Percentiles rank a stretch among this genome's conserved stretches.
phyloP scores from a whole-genome alignment of 2,888 invertebrate genomes.

The Amiota mariae region DNA sequence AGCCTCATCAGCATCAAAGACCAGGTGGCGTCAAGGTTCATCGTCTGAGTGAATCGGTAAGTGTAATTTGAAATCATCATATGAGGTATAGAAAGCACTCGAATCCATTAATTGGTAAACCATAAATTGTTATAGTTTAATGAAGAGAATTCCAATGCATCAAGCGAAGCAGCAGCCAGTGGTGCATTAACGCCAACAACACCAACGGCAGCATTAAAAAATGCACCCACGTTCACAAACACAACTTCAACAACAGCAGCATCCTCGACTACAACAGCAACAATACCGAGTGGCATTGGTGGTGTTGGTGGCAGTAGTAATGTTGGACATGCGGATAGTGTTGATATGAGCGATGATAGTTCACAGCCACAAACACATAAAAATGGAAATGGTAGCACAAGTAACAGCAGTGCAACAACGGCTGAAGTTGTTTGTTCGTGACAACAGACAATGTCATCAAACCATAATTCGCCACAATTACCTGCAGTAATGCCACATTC shows the following conservation, averaged over 20 bases:
- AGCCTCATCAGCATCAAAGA: slow-evolving; percentile 36
- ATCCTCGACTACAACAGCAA: slow-evolving; percentile 37
- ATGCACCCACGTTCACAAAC: slow-evolving; percentile 57
- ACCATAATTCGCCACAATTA: slow-evolving; percentile 16
- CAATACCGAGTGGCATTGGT: neutral
- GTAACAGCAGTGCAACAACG: slow-evolving; percentile 48
- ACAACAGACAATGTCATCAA: slow-evolving; percentile 63
- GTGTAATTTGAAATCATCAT: slow-evolving; percentile 12
- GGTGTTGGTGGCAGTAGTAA: neutral
- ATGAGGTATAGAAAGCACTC: neutral
- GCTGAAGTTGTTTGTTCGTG: slow-evolving; percentile 73
- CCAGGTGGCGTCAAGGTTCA: slow-evolving; percentile 54
- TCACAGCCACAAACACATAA: slow-evolving; percentile 41
- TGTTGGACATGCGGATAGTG: slow-evolving; percentile 18
- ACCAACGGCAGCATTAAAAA: slow-evolving; percentile 62
- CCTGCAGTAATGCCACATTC: neutral
- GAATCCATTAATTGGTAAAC: neutral
- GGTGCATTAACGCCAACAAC: slow-evolving; percentile 61
- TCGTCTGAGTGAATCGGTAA: slow-evolving; percentile 72
- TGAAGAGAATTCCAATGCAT: slow-evolving; percentile 72
- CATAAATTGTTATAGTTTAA: slow-evolving; percentile 47
- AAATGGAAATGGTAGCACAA: slow-evolving; percentile 23
- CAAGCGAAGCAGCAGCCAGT: slow-evolving; percentile 56
- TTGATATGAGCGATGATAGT: slow-evolving; percentile 28
- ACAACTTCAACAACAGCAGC: slow-evolving; percentile 46